Evolutionary conservation across 2,113 vertebrate species (phyloP).

Genomic region (Hemicordylus capensis): DNA sequence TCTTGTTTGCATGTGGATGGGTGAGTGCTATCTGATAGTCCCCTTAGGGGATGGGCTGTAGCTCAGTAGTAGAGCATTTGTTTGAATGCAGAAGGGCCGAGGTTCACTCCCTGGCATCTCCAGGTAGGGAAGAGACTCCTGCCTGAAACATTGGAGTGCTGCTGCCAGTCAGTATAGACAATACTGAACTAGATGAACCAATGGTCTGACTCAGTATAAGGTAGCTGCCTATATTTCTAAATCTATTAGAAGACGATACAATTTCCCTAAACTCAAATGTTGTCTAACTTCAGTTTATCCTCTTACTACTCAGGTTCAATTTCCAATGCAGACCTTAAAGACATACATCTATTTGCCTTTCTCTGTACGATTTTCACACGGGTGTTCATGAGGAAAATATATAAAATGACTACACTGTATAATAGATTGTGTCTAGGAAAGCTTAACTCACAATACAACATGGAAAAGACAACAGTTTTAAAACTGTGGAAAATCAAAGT

Average conservation of each 20-base stretch:
- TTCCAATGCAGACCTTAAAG: neutral
- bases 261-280: neutral
- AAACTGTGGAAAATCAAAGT: constrained; percentile 63
- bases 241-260: neutral
- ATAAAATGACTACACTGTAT: constrained; percentile 40
- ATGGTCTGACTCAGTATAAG: too few relatives aligned
- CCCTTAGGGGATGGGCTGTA: too few relatives aligned
- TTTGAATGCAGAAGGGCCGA: too few relatives aligned
- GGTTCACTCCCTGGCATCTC: too few relatives aligned
- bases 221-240: too few relatives aligned
- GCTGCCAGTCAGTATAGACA: too few relatives aligned
- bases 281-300: neutral
- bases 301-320: neutral
- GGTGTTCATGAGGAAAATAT: constrained; percentile 29
- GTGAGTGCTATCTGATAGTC: too few relatives aligned
- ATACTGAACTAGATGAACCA: too few relatives aligned
- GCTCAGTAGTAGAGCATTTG: too few relatives aligned
- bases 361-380: neutral
- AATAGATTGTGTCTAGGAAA: constrained; percentile 42
- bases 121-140: too few relatives aligned
- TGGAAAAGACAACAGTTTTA: constrained; percentile 51
- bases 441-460: constrained; percentile 36
- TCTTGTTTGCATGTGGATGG: too few relatives aligned
- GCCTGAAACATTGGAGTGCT: too few relatives aligned
- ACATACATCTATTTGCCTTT: neutral